Percentiles rank a stretch among this genome's conserved stretches.
phyloP scores from a whole-genome alignment of 2,797 vertebrate species.

The Anomalospiza imberbis region DNA sequence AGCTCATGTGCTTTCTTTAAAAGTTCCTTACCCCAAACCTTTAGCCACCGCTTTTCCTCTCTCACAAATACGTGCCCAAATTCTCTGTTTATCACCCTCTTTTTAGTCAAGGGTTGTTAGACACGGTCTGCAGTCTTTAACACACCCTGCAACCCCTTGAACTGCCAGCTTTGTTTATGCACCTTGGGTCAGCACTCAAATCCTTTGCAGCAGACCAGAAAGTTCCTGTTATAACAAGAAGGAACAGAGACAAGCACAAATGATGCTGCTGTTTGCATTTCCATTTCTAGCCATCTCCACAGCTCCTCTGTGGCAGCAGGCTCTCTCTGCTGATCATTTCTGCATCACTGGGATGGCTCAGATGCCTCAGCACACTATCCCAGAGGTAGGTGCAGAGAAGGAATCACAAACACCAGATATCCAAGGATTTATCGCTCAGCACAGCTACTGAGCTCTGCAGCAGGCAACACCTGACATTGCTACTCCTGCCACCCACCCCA shows the following conservation, averaged over 20 bases:
- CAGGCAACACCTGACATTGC: background rate
- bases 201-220: background rate
- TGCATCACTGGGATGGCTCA: background rate
- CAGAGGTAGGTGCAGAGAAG: background rate
- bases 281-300: background rate
- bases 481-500: background rate
- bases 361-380: background rate
- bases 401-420: background rate
- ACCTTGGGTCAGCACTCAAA: constrained; percentile 7
- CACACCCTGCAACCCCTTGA: background rate
- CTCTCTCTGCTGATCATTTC: background rate
- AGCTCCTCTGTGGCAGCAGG: background rate
- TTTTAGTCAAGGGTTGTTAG: background rate
- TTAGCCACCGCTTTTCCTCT: background rate
- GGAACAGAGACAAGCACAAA: background rate
- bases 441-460: background rate
- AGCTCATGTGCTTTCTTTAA: background rate
- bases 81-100: background rate
- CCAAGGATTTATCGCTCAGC: background rate
- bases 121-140: background rate
- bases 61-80: background rate
- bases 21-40: background rate
- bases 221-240: background rate
- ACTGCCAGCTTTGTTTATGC: background rate
- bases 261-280: background rate